phyloP scores from a whole-genome alignment of 1,140 invertebrate genomes.

The Hylaeus volcanicus region DNA sequence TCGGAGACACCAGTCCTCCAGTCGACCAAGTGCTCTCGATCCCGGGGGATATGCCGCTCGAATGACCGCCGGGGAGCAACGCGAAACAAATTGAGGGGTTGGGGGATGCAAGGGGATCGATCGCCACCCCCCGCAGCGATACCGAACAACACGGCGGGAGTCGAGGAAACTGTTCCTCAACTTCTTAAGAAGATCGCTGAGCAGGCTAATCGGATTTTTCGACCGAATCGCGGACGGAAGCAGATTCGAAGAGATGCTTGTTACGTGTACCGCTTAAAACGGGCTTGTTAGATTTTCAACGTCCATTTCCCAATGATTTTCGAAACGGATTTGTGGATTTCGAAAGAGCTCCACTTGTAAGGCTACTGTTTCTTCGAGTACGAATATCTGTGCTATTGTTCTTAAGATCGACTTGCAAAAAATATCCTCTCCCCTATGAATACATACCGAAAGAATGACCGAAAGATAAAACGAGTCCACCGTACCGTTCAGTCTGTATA shows the following conservation, averaged over 20 bases:
- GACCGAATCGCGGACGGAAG: neutral
- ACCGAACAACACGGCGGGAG: neutral
- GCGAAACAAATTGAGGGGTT: slow-evolving; percentile 42
- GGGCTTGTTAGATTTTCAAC: too few species aligned
- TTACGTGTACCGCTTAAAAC: neutral
- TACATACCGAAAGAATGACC: too few species aligned
- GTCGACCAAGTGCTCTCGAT: slow-evolving; percentile 8
- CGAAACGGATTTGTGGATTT: too few species aligned
- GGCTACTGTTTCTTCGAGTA: too few species aligned
- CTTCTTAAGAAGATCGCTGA: slow-evolving; percentile 19
- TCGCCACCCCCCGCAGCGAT: neutral
- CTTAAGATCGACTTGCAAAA: too few species aligned
- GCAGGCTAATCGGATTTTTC: slow-evolving; percentile 33
- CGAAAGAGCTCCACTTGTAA: too few species aligned
- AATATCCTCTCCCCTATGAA: too few species aligned
- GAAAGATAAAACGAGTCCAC: too few species aligned
- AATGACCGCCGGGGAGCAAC: slow-evolving; percentile 7
- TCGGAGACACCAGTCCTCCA: neutral
- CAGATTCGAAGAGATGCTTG: neutral
- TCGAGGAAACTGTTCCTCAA: neutral
- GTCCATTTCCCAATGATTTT: too few species aligned
- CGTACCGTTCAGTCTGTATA: too few species aligned
- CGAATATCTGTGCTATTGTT: too few species aligned
- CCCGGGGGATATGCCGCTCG: neutral
- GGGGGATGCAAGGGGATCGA: slow-evolving; percentile 20